Evolutionary conservation across 2,888 invertebrate genomes (phyloP).

Genomic region (Campaea margaritaria): DNA sequence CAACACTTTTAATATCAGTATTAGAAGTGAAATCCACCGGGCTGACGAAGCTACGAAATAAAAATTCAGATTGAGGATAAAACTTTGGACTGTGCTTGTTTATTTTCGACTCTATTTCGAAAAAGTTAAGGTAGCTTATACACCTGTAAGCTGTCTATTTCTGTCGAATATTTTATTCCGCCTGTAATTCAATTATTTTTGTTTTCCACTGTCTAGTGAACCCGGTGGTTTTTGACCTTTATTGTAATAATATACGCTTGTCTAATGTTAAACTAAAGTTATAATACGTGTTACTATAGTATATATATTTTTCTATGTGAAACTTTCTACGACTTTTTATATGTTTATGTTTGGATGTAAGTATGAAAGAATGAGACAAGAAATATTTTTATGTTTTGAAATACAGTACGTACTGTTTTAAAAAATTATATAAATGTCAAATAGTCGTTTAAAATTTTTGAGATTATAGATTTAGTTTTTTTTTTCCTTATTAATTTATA

Average conservation of each 20-base stretch:
- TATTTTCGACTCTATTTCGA: background rate
- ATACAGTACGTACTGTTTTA: too few relatives aligned
- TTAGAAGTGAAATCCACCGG: constrained; percentile 42
- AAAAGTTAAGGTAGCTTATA: background rate
- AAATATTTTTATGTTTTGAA: background rate
- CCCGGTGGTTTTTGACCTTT: constrained; percentile 22
- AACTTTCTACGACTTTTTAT: constrained; percentile 74
- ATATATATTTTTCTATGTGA: constrained; percentile 78
- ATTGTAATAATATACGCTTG: constrained; percentile 7
- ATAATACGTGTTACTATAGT: constrained; percentile 63
- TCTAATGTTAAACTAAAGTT: constrained; percentile 20
- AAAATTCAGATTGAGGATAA: background rate
- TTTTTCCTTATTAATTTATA: too few relatives aligned
- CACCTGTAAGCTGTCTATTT: too few relatives aligned
- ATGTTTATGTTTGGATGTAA: constrained; percentile 12
- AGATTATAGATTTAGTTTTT: too few relatives aligned
- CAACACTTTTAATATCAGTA: constrained; percentile 49
- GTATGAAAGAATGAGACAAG: constrained; percentile 35
- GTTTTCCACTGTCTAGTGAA: background rate
- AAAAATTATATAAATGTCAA: too few relatives aligned
- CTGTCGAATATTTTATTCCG: too few relatives aligned
- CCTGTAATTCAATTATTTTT: background rate
- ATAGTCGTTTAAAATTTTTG: too few relatives aligned
- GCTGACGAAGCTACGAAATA: background rate
- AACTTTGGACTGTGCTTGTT: background rate